Evolutionary conservation across 2,113 vertebrate genomes (phyloP).

Genomic region (Fukomys damarensis): DNA sequence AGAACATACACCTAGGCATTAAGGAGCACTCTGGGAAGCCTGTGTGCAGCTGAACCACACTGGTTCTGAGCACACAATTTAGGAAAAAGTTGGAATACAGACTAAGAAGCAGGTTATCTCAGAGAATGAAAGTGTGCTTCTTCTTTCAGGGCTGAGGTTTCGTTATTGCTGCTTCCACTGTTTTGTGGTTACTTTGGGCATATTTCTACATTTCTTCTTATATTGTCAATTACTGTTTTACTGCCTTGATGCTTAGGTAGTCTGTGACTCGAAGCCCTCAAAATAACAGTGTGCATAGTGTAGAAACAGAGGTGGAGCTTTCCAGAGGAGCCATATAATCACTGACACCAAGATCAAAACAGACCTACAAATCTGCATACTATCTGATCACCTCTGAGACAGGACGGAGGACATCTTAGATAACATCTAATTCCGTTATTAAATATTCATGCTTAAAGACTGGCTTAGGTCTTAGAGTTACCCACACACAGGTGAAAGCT

Average conservation of each 20-base stretch:
- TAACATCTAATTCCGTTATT: neutral
- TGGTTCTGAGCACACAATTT: neutral
- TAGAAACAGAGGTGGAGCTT: neutral
- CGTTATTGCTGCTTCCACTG: neutral
- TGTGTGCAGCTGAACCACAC: neutral
- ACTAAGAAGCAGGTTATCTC: neutral
- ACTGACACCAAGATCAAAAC: neutral
- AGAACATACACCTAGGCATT: neutral
- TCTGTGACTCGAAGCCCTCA: neutral
- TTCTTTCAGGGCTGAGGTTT: neutral
- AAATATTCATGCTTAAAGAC: neutral
- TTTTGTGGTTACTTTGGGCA: neutral
- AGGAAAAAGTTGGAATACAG: neutral
- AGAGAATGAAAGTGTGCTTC: neutral
- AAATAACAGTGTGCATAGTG: neutral
- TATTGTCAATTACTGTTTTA: neutral
- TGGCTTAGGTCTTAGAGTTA: neutral
- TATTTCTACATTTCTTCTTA: neutral
- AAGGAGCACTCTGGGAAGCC: neutral
- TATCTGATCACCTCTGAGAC: neutral
- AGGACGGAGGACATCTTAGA: neutral
- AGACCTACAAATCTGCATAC: neutral
- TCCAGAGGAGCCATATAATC: neutral
- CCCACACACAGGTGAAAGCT: neutral
- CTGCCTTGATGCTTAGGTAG: neutral